phyloP scores from a whole-genome alignment of 2,113 vertebrate species.

The Callaeas wilsoni region DNA sequence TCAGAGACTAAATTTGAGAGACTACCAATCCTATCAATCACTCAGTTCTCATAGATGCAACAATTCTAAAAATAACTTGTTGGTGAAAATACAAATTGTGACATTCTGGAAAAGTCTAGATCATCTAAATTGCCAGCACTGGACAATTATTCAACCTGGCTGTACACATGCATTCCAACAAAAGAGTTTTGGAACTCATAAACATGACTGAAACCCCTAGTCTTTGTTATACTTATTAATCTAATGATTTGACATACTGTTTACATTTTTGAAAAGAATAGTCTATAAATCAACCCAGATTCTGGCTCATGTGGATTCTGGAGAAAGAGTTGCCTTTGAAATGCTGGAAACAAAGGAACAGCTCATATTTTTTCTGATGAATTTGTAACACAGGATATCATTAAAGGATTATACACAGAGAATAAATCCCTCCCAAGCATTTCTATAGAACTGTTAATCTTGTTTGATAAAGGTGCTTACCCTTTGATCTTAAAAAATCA shows the following conservation, averaged over 20 bases:
- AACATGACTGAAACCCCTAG: not conserved
- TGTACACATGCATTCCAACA: not conserved
- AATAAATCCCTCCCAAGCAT: not conserved
- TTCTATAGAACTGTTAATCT: constrained; percentile 8
- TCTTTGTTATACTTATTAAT: not conserved
- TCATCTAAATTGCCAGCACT: not conserved
- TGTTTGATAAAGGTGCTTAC: constrained; percentile 7
- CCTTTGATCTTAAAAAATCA: constrained; percentile 25
- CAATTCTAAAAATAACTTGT: not conserved
- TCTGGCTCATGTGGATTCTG: not conserved
- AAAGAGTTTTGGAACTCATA: not conserved
- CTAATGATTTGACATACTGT: not conserved
- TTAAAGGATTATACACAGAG: constrained; percentile 3
- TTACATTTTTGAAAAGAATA: not conserved
- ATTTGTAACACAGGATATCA: not conserved
- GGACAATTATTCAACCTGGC: not conserved
- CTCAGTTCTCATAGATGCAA: not conserved
- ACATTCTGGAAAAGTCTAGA: not conserved
- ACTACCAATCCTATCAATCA: not conserved
- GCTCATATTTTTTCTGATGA: not conserved
- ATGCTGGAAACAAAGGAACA: not conserved
- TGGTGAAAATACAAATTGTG: not conserved
- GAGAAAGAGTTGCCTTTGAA: not conserved
- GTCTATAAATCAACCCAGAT: not conserved
- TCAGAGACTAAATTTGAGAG: not conserved